These are phyloP conservation scores for Pseudachorutes palmiensis DNA, from an alignment of 1,140 invertebrate species.

Conservation along the genomic window DNA sequence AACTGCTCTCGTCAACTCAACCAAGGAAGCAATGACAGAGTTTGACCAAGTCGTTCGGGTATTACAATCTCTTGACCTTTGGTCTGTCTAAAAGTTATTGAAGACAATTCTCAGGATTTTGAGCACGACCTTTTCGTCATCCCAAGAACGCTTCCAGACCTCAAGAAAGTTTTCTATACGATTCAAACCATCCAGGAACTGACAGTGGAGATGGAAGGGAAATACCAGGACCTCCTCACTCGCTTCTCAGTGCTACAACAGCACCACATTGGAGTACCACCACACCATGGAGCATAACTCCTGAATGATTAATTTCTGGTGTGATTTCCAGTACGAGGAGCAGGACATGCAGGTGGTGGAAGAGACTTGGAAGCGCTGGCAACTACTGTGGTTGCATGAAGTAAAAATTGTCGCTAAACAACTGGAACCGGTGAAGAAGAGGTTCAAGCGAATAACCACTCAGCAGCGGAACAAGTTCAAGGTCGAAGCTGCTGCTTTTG, in stretches of 20 bases:
- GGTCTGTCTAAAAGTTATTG: neutral
- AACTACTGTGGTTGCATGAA: constrained; percentile 50
- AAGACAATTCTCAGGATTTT: constrained; percentile 42
- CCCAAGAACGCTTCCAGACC: constrained; percentile 65
- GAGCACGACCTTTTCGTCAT: constrained; percentile 55
- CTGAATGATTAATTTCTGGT: too few species aligned
- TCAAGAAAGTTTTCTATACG: constrained; percentile 73
- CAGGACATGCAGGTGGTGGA: constrained; percentile 23
- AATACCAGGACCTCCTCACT: constrained; percentile 21
- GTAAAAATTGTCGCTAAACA: constrained; percentile 46
- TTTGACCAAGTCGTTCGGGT: constrained; percentile 25
- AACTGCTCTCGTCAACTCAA: constrained; percentile 51
- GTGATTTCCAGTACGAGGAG: constrained; percentile 25
- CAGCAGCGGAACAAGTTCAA: constrained; percentile 64
- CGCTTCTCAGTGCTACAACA: constrained; percentile 28
- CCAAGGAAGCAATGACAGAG: constrained; percentile 42
- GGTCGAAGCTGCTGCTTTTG: constrained; percentile 56
- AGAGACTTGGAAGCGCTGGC: constrained; percentile 46
- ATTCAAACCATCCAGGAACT: constrained; percentile 64
- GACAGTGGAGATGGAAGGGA: constrained; percentile 43
- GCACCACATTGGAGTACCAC: too few species aligned
- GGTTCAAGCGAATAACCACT: constrained; percentile 67
- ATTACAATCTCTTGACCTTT: constrained; percentile 1
- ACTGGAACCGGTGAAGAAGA: constrained; percentile 45
- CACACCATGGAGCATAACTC: too few species aligned